Base-by-base conservation (phyloP, 2,113 vertebrate genomes). In the Vombatus ursinus region DNA sequence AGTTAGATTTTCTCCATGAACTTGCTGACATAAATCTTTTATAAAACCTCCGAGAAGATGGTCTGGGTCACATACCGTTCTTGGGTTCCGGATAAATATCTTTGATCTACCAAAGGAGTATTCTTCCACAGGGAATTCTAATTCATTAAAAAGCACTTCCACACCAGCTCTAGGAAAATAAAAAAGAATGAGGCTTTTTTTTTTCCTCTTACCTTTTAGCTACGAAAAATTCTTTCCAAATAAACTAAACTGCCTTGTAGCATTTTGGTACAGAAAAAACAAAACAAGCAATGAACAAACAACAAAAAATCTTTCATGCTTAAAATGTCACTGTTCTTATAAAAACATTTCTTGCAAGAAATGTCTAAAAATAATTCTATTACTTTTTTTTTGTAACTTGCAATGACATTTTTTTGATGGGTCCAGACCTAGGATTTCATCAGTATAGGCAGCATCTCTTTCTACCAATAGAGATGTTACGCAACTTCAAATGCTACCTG, bases 1-100 rank as follows among this genome's bases (percentile, higher is more conserved):
- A 54, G 44, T 91, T n/a, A 52, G 89, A 68, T 0, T 26, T 47
- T 16, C 84, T 93, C 49, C 92, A 84, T 95, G 90, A 93, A 92
- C 23, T 50, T 54, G 68, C 22, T 44, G 50, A 25, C 25, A 48
- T 12, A 26, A 51, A 23, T 48, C n/a, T 28, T 89, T n/a, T n/a
- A n/a, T 4, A 26, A 24, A 12, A 91, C 84, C 49, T 93, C 84
- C 52, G 92, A 84, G 37, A 3, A 47, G 96, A 95, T 96, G 25
- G 47, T 95, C 94, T 94, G 91, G 47, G 92, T 95, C 95, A 98
- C 99, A 53, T 98, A 99, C 99, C 93, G 99, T 99, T 99, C 99
- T 99, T 89, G 99, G 99, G 98, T 99, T 99, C 98, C 99, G 99
- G 98, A 99, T 99, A 98, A 99, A 99, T 98, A 99, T 99, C 98